Evolutionary conservation across 2,113 vertebrate species (phyloP), one percentile per base, ranked within the genome.

Genomic region (Eurypyga helias): DNA sequence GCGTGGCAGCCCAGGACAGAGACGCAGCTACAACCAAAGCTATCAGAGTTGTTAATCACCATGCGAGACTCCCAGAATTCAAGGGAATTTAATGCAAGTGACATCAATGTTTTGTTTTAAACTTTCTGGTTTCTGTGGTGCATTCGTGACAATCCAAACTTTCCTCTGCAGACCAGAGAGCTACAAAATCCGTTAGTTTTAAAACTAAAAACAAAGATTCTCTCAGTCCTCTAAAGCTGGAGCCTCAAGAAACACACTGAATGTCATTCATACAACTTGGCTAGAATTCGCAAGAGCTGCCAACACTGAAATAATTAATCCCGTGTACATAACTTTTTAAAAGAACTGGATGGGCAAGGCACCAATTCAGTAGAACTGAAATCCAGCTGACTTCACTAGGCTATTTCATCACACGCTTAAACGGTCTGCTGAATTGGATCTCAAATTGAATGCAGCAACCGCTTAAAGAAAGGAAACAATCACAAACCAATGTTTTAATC

Each of bases 281-380:
- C 75, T 76, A 96, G 69, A 84, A 84, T 36, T 67, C 76, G 49
- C 16, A 3, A 78, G 81, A 76, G 77, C 70, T 95, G 94, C 96
- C 96, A 96, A 58, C 73, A 83, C 86, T 79, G 75, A 93, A 96
- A 91, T 87, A 95, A 95, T 91, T 93, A 94, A 89, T 65, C 91
- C 81, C 89, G 93, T 84, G 66, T 95, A 91, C 58, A 38, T 43
- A 95, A 41, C 26, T 87, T 79, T 90, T 76, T 41, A 55, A 85
- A 85, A 91, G 80, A 61, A 79, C 77, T 71, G 87, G 51, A 89
- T 54, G 81, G 89, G 95, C 67, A 92, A 65, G 18, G 73, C 52
- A 87, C 17, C 80, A 91, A 46, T 38, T 95, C 52, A 69, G 72
- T 43, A 79, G 31, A 93, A 77, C 12, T 89, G 33, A 57, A 91